Conservation (phyloP, 2,888 invertebrate genomes). For the Rugalucina vietnamica region DNA sequence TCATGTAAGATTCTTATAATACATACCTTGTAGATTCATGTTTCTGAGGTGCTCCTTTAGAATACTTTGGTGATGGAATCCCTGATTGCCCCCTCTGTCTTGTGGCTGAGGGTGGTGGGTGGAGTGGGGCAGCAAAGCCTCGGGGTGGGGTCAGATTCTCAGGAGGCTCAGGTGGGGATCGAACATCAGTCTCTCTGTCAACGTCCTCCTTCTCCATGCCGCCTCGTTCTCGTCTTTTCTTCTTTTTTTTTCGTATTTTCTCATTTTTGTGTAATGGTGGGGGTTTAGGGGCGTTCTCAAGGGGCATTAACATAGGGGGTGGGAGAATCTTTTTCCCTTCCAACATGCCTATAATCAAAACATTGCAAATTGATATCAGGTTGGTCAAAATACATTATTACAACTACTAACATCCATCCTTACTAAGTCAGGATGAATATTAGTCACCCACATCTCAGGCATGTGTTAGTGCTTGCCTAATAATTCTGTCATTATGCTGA, state of each 20-base stretch:
- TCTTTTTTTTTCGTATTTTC: slow-evolving; percentile 58
- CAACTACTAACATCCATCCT: not conserved
- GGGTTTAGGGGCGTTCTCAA: slow-evolving; percentile 77
- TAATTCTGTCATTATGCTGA: no score
- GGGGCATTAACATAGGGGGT: slow-evolving; percentile 78
- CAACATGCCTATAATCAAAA: slow-evolving; percentile 70
- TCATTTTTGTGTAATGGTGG: slow-evolving; percentile 64
- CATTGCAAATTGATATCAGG: no score
- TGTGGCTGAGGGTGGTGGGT: slow-evolving; percentile 74
- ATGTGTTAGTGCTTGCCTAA: no score
- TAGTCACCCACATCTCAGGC: not conserved
- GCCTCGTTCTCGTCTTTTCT: slow-evolving; percentile 66
- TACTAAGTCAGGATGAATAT: no score
- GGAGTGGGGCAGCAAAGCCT: slow-evolving; percentile 77
- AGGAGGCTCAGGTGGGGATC: slow-evolving; percentile 66
- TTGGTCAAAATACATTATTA: not conserved
- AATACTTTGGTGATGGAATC: slow-evolving; percentile 71
- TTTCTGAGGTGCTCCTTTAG: slow-evolving; percentile 71
- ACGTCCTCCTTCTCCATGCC: slow-evolving; percentile 49
- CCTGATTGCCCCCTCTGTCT: slow-evolving; percentile 69
- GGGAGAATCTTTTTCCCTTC: slow-evolving; percentile 78
- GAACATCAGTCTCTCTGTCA: slow-evolving; percentile 66
- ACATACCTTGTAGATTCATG: slow-evolving; percentile 62
- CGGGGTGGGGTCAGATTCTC: slow-evolving; percentile 75
- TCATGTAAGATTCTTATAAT: no score